Evolutionary conservation across 2,113 vertebrate species (phyloP).

Genomic region (Sialia sialis): DNA sequence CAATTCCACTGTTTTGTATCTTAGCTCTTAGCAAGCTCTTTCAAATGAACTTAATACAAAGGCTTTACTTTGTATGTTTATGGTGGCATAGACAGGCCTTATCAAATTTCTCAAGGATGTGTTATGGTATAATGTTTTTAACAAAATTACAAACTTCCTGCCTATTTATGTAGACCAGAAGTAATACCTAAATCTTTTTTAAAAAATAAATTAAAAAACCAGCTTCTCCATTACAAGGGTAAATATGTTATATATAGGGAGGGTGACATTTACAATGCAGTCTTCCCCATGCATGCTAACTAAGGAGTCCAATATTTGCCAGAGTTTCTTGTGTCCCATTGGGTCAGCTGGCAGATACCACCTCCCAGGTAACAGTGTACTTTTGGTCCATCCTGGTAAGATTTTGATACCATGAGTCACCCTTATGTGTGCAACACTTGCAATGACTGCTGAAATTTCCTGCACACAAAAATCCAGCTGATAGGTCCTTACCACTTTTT

Average conservation of each 20-base stretch:
- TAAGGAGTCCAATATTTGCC: not conserved
- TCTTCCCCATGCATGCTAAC: not conserved
- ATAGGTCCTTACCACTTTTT: not conserved
- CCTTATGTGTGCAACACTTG: not conserved
- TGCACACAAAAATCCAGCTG: not conserved
- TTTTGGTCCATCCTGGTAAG: not conserved
- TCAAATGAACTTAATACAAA: constrained; percentile 27
- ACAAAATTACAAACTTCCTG: constrained; percentile 13
- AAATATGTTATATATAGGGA: not conserved
- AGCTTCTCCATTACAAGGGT: not conserved
- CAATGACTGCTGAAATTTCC: not conserved
- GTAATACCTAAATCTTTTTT: not conserved
- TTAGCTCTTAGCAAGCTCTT: constrained; percentile 26
- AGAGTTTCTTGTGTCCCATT: not conserved
- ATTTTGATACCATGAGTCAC: not conserved
- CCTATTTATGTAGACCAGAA: not conserved
- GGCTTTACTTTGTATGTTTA: constrained; percentile 8
- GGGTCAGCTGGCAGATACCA: not conserved
- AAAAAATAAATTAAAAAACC: not conserved
- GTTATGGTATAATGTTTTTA: not conserved
- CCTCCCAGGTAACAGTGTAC: not conserved
- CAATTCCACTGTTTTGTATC: constrained; percentile 7
- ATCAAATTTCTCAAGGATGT: constrained; percentile 40
- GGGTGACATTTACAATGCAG: not conserved
- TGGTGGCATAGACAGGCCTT: not conserved